A percentile compares a stretch with the other conserved stretches of the same genome.
phyloP scores from a whole-genome alignment of 2,888 invertebrate genomes.

The Ernsta delagoae region DNA sequence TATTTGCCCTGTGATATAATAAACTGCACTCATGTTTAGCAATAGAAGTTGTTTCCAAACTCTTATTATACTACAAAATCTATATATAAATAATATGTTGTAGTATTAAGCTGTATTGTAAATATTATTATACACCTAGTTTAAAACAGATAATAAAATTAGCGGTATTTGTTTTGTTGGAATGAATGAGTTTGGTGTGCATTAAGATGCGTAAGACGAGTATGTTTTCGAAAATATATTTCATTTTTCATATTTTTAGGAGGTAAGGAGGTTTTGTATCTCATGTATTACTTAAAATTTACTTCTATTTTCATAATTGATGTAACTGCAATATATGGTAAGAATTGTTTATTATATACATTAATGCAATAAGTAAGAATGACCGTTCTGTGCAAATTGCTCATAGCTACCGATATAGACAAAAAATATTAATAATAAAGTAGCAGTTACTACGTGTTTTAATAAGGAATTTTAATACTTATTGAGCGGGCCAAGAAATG shows the following conservation, averaged over 20 bases:
- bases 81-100: constrained; percentile 4
- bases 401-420: too few species aligned
- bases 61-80: not conserved
- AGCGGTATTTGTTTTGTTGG: constrained; percentile 13
- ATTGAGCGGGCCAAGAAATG: too few species aligned
- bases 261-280: not conserved
- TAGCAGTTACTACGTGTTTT: too few species aligned
- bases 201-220: not conserved
- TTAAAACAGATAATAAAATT: constrained; percentile 25
- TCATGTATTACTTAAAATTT: not conserved
- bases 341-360: too few species aligned
- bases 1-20: constrained; percentile 39
- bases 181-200: constrained; percentile 16
- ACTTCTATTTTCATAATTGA: too few species aligned
- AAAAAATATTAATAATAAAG: too few species aligned
- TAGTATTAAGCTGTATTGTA: constrained; percentile 38
- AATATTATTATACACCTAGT: constrained; percentile 22
- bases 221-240: not conserved
- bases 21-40: constrained; percentile 30
- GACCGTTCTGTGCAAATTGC: too few species aligned
- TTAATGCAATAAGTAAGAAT: too few species aligned
- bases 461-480: too few species aligned
- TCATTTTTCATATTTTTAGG: not conserved
- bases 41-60: constrained; percentile 26
- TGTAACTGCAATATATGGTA: too few species aligned